A percentile compares a stretch with the other conserved stretches of the same genome.
Conservation (phyloP, 2,797 vertebrate genomes). For the Ispidina lecontei region DNA sequence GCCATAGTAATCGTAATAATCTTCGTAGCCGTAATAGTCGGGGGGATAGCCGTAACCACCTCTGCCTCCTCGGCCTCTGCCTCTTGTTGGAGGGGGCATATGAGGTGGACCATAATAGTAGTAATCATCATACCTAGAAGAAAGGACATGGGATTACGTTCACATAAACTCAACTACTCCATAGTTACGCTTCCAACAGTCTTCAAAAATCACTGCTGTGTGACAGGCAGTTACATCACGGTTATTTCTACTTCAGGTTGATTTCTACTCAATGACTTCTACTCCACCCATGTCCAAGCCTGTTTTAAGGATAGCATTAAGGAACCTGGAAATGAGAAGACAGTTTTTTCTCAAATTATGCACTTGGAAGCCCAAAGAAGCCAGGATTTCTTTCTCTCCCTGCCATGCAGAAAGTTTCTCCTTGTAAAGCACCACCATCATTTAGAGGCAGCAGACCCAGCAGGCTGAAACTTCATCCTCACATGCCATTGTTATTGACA, state of each 20-base stretch:
- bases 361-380: neutral
- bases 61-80: slow-evolving; percentile 90
- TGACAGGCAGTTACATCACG: neutral
- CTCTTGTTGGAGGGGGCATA: slow-evolving; percentile 91
- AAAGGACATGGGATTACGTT: neutral
- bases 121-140: slow-evolving; percentile 95
- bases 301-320: neutral
- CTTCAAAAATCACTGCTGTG: neutral
- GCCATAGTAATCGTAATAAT: slow-evolving; percentile 97
- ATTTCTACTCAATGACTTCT: neutral
- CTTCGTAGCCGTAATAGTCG: slow-evolving; percentile 96
- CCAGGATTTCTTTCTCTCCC: neutral
- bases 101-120: slow-evolving; percentile 96
- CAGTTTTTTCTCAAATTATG: neutral
- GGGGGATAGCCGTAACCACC: slow-evolving; percentile 93
- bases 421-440: neutral
- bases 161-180: neutral
- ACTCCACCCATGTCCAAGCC: neutral
- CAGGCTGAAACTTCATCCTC: neutral
- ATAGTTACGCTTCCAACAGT: neutral
- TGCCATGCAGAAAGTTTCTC: neutral
- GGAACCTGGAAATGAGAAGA: neutral
- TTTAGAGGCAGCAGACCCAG: neutral
- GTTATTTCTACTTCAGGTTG: neutral
- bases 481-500: neutral